A percentile compares a stretch with the other conserved stretches of the same genome.
Conservation (phyloP, 2,113 vertebrate species). For the Gobio gobio region DNA sequence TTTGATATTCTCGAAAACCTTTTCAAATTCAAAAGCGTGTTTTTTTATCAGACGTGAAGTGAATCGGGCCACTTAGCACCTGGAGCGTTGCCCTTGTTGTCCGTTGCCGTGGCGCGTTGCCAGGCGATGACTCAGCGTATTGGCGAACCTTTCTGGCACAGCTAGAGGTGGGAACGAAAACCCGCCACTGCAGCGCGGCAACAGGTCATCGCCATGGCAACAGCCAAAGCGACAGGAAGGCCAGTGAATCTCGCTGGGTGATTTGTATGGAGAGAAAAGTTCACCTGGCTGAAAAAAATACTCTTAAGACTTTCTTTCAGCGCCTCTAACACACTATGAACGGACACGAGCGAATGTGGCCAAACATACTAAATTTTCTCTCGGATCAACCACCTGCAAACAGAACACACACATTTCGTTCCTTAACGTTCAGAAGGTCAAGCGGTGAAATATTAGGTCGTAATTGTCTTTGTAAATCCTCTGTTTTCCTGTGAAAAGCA, state of each 20-base stretch:
- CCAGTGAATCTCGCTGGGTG: slow-evolving; percentile 36
- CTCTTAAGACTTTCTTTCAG: slow-evolving; percentile 27
- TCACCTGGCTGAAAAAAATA: slow-evolving; percentile 27
- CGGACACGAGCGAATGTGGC: background rate
- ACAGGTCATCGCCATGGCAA: slow-evolving; percentile 44
- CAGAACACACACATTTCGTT: background rate
- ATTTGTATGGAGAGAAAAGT: slow-evolving; percentile 51
- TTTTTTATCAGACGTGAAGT: background rate
- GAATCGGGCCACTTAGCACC: background rate
- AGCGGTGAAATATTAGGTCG: background rate
- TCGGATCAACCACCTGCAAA: background rate
- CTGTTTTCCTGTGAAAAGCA: background rate
- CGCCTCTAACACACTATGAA: background rate
- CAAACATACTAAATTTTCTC: background rate
- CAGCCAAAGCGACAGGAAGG: slow-evolving; percentile 37
- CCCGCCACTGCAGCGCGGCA: slow-evolving; percentile 24
- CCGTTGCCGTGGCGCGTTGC: slow-evolving; percentile 24
- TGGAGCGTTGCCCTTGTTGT: slow-evolving; percentile 1
- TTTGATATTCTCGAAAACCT: background rate
- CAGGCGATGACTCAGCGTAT: slow-evolving; percentile 52
- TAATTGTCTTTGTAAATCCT: slow-evolving; percentile 3
- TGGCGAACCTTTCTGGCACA: slow-evolving; percentile 58
- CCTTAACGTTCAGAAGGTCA: slow-evolving; percentile 25
- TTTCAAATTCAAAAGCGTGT: background rate
- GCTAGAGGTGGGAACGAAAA: slow-evolving; percentile 30